These are phyloP conservation scores for Denticeps clupeoides DNA, from an alignment of 2,797 vertebrate species.

Conservation along the genomic window DNA sequence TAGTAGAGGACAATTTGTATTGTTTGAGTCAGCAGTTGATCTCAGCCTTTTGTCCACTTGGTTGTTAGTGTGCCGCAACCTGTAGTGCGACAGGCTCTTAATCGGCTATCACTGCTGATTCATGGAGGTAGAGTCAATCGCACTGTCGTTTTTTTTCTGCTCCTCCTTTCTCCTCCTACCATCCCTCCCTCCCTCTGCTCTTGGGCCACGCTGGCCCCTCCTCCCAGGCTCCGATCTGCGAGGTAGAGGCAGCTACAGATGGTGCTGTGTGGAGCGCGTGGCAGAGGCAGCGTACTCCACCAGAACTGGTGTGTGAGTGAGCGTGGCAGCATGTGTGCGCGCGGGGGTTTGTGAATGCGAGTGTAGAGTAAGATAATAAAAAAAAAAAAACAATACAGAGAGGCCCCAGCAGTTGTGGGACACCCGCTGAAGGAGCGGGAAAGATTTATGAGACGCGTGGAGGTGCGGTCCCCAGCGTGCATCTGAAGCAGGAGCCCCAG, in stretches of 20 bases:
- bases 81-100: conserved; percentile 35
- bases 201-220: conserved; percentile 59
- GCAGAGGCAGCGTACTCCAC: conserved; percentile 36
- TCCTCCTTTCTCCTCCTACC: conserved; percentile 8
- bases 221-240: conserved; percentile 64
- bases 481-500: conserved; percentile 1
- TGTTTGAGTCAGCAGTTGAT: no score
- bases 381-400: conserved; percentile 18
- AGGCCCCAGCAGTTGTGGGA: conserved; percentile 10
- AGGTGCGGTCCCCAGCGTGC: conserved; percentile 24
- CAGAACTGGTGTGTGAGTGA: conserved; percentile 1
- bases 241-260: conserved; percentile 70
- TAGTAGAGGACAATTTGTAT: no score
- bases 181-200: conserved; percentile 17
- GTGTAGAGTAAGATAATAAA: conserved; percentile 17
- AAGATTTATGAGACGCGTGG: conserved; percentile 52
- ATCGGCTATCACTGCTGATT: conserved; percentile 60
- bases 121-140: conserved; percentile 51
- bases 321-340: conserved; percentile 9
- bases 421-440: conserved; percentile 40
- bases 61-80: conserved; percentile 34
- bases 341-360: not conserved
- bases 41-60: no score
- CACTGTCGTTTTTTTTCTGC: conserved; percentile 22
- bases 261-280: conserved; percentile 52